Percentiles rank a stretch among this genome's conserved stretches.
phyloP scores from a whole-genome alignment of 1,140 invertebrate genomes.

The Euglossa dilemma region DNA sequence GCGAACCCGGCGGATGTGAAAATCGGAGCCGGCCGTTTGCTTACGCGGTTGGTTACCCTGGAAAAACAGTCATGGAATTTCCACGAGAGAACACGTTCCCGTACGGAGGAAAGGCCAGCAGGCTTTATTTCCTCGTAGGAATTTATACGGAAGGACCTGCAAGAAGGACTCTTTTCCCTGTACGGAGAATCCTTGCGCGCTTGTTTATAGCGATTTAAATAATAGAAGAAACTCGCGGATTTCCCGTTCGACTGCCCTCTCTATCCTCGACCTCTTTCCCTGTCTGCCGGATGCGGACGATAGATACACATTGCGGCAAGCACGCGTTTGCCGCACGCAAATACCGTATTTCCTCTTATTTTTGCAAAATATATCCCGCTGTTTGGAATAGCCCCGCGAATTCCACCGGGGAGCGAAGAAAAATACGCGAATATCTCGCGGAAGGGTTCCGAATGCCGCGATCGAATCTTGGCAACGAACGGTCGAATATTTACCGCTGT shows the following conservation, averaged over 20 bases:
- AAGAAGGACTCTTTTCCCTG: neutral
- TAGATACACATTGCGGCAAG: neutral
- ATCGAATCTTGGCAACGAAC: neutral
- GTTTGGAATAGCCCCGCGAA: neutral
- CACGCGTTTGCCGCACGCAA: neutral
- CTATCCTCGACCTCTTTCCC: neutral
- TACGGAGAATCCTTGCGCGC: neutral
- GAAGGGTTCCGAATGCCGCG: neutral
- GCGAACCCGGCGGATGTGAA: neutral
- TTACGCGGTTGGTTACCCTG: neutral
- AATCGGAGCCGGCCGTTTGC: neutral
- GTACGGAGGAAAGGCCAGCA: neutral
- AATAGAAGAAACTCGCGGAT: neutral
- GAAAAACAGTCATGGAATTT: neutral
- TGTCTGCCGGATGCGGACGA: neutral
- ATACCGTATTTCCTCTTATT: neutral
- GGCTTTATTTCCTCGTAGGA: neutral
- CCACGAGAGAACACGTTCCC: neutral
- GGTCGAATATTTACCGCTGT: neutral
- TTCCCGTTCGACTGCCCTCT: neutral
- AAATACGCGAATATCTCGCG: neutral
- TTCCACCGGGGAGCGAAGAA: neutral
- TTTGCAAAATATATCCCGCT: neutral
- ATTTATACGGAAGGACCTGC: conserved; percentile 10
- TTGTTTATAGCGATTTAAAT: conserved; percentile 28